Conservation (phyloP, 2,113 vertebrate species). For the Mugil cephalus region DNA sequence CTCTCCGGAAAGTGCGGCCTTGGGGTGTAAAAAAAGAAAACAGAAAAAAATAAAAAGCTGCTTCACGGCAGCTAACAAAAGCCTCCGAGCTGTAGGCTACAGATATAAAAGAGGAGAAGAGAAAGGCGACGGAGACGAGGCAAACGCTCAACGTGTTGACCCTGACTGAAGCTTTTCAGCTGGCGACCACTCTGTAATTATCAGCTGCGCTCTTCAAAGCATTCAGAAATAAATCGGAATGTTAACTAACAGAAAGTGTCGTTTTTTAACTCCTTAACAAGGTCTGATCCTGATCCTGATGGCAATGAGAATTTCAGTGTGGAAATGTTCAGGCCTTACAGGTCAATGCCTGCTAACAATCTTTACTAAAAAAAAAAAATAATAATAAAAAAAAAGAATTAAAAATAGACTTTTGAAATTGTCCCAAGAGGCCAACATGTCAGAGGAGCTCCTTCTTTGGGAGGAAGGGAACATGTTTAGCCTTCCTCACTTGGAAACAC, state of each 20-base stretch:
- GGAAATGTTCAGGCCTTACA: neutral
- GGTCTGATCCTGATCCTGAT: too few relatives aligned
- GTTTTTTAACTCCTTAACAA: neutral
- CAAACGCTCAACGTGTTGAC: slow-evolving; percentile 46
- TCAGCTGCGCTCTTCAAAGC: slow-evolving; percentile 21
- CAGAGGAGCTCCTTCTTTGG: slow-evolving; percentile 10
- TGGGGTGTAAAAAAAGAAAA: slow-evolving; percentile 62
- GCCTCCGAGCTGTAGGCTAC: slow-evolving; percentile 32
- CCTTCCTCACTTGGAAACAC: neutral
- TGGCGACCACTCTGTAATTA: slow-evolving; percentile 36
- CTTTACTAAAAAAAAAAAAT: too few relatives aligned
- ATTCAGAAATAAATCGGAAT: slow-evolving; percentile 21
- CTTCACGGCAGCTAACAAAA: slow-evolving; percentile 63
- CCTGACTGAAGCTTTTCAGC: slow-evolving; percentile 49
- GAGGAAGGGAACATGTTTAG: neutral
- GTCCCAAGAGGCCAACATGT: neutral
- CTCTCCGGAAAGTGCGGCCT: slow-evolving; percentile 63
- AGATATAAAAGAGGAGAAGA: slow-evolving; percentile 39
- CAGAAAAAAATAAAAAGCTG: slow-evolving; percentile 39
- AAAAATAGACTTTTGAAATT: slow-evolving; percentile 1
- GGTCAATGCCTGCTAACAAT: too few relatives aligned
- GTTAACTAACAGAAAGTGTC: slow-evolving; percentile 21
- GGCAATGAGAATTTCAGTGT: neutral
- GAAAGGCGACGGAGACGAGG: slow-evolving; percentile 39
- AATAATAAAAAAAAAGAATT: neutral